Percentiles rank a stretch among this genome's conserved stretches.
Evolutionary conservation across 1,140 invertebrate genomes (phyloP).

Genomic region (Solen grandis): DNA sequence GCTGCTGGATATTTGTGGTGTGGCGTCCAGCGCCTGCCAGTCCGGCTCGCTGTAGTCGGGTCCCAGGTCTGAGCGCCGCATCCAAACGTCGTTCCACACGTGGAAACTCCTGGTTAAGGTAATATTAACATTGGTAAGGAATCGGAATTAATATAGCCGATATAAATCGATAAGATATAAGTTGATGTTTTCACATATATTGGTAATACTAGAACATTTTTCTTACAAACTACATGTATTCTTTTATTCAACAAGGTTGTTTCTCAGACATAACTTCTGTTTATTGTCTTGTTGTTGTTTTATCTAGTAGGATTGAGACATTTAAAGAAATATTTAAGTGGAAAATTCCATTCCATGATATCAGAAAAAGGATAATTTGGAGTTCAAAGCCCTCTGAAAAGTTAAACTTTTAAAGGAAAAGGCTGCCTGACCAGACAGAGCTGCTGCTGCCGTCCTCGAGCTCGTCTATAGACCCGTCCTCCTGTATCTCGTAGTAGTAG

Average conservation of each 20-base stretch:
- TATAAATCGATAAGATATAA: not conserved
- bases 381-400: no score
- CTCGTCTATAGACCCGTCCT: constrained; percentile 43
- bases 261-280: no score
- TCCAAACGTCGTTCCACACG: constrained; percentile 97
- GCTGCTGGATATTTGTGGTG: constrained; percentile 85
- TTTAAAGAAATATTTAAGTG: no score
- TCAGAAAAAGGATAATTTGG: no score
- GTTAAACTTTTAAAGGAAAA: no score
- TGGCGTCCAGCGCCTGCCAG: constrained; percentile 96
- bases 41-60: constrained; percentile 84
- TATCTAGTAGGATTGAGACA: no score
- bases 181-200: no score
- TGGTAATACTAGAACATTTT: no score
- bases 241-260: no score
- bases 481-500: constrained; percentile 38
- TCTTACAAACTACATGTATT: no score
- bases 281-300: no score
- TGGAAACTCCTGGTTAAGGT: constrained; percentile 89
- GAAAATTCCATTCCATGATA: no score
- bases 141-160: not conserved
- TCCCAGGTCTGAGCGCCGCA: constrained; percentile 91
- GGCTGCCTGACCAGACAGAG: not conserved
- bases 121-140: not conserved
- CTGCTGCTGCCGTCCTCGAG: not conserved